These are phyloP conservation scores for Tenualosa ilisha DNA, from an alignment of 2,797 vertebrate genomes.

Conservation along the genomic window DNA sequence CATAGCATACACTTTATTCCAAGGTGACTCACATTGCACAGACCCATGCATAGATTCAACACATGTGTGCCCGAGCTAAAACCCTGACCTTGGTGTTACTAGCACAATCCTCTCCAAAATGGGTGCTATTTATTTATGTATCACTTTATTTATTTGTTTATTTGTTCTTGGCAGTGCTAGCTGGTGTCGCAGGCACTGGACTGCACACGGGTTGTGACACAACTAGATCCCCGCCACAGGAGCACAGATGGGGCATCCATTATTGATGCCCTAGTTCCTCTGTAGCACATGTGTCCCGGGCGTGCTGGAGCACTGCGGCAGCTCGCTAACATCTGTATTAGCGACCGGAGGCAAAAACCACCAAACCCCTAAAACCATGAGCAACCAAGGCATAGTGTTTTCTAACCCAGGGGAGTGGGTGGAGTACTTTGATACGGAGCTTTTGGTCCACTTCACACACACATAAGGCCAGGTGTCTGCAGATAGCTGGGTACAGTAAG, in stretches of 20 bases:
- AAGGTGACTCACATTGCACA: not conserved
- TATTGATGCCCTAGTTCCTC: not conserved
- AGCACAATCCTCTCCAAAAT: not conserved
- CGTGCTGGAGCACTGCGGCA: not conserved
- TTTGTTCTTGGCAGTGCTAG: not conserved
- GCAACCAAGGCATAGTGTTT: not conserved
- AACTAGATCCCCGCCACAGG: not conserved
- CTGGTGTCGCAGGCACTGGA: not conserved
- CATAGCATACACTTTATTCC: not conserved
- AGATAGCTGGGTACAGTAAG: not conserved
- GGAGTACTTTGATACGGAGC: not conserved
- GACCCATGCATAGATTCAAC: not conserved
- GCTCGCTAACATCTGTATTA: not conserved
- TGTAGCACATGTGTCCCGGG: not conserved
- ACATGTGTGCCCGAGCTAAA: not conserved
- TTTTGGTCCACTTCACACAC: not conserved
- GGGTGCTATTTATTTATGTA: not conserved
- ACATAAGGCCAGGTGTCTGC: not conserved
- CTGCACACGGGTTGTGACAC: not conserved
- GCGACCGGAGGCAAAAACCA: no score
- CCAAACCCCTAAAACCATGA: not conserved
- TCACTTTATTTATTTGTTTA: not conserved
- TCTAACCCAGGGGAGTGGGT: not conserved
- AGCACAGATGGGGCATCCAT: not conserved
- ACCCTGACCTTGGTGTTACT: not conserved